A percentile compares a stretch with the other conserved stretches of the same genome.
Conservation (phyloP, 2,888 invertebrate genomes). For the Scelioninae gen. 1 region DNA sequence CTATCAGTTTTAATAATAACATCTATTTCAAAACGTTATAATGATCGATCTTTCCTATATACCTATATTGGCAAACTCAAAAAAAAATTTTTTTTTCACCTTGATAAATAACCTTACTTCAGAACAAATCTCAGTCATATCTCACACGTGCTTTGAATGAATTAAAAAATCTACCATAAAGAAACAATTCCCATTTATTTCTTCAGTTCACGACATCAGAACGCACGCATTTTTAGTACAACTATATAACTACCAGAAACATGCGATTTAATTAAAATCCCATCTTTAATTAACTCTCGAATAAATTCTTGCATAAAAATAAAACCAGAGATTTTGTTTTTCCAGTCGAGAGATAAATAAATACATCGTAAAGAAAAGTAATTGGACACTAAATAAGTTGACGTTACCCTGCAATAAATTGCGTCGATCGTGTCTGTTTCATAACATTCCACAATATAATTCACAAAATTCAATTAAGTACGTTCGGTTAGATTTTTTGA, state of each 20-base stretch:
- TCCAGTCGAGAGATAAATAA: conserved; percentile 35
- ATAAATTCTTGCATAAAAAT: conserved; percentile 18
- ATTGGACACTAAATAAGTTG: conserved; percentile 54
- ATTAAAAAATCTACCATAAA: conserved; percentile 6
- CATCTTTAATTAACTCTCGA: conserved; percentile 22
- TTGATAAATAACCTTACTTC: conserved; percentile 55
- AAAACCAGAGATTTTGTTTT: conserved; percentile 21
- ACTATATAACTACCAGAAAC: conserved; percentile 1
- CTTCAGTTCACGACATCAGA: neutral
- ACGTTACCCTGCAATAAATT: conserved; percentile 40
- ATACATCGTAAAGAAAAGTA: conserved; percentile 47
- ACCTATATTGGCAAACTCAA: conserved; percentile 38
- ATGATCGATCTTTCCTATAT: no score
- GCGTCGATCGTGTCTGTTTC: conserved; percentile 35
- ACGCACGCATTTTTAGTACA: conserved; percentile 1
- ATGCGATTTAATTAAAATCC: conserved; percentile 42
- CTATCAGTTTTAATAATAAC: conserved; percentile 33
- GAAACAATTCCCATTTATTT: neutral
- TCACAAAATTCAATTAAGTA: conserved; percentile 47
- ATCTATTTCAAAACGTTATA: conserved; percentile 19
- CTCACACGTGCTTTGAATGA: conserved; percentile 13
- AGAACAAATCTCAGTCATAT: conserved; percentile 45
- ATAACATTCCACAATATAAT: conserved; percentile 21
- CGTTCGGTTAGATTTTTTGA: conserved; percentile 19
- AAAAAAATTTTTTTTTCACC: conserved; percentile 46